These are phyloP conservation scores for Schizopygopsis malacanthus DNA, from an alignment of 2,797 vertebrate genomes.

Conservation along the genomic window DNA sequence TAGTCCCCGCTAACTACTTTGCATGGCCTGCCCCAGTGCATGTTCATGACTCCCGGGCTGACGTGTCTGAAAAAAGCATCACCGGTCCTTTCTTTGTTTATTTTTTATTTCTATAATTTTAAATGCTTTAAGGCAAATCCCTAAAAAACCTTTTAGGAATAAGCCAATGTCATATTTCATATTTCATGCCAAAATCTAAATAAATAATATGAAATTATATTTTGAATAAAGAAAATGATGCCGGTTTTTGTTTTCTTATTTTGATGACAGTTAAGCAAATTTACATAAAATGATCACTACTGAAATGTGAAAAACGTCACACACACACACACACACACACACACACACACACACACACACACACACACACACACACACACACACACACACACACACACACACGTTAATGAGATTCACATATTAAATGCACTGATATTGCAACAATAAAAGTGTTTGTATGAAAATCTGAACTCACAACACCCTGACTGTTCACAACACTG, in stretches of 20 bases:
- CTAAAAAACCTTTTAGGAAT: neutral
- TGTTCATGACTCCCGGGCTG: conserved; percentile 45
- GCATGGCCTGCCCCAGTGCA: conserved; percentile 53
- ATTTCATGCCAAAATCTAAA: neutral
- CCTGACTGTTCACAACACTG: conserved; percentile 31
- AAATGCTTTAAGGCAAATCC: neutral
- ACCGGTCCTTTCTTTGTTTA: neutral
- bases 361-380: no score
- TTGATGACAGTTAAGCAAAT: neutral
- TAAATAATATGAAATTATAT: neutral
- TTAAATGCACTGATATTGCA: conserved; percentile 10
- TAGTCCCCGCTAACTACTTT: conserved; percentile 66
- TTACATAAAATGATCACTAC: neutral
- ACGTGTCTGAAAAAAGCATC: conserved; percentile 1
- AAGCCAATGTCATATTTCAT: neutral
- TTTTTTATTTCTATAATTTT: neutral
- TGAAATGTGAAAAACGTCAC: neutral
- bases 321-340: no score
- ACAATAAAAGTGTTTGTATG: conserved; percentile 8
- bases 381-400: no score
- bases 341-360: no score
- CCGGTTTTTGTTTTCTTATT: neutral
- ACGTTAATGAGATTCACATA: neutral
- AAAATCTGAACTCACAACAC: conserved; percentile 5
- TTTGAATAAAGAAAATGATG: neutral